Evolutionary conservation across 2,888 invertebrate species (phyloP).

Genomic region (Torymus auratus): DNA sequence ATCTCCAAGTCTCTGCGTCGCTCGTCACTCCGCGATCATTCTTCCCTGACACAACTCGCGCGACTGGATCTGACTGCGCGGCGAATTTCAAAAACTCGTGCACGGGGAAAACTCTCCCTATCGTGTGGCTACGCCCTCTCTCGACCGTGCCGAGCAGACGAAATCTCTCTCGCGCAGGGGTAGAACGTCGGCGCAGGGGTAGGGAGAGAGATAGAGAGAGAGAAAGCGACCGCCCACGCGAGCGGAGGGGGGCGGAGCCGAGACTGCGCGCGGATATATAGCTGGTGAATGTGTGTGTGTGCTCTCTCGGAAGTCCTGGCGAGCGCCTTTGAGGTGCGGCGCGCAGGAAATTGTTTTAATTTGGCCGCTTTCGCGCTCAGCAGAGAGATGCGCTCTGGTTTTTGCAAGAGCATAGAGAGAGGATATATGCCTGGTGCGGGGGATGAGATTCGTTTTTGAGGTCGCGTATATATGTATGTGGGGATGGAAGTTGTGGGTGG

Average conservation of each 20-base stretch:
- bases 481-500: slow-evolving; percentile 5
- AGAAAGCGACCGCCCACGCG: too few species aligned
- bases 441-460: too few species aligned
- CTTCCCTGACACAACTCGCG: slow-evolving; percentile 29
- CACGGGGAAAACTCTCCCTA: not conserved
- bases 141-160: not conserved
- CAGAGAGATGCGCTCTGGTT: not conserved
- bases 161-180: too few species aligned
- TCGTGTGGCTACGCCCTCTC: slow-evolving; percentile 38
- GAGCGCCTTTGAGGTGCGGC: slow-evolving; percentile 16
- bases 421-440: not conserved
- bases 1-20: too few species aligned
- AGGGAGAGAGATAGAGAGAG: too few species aligned
- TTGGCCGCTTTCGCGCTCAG: slow-evolving; percentile 6
- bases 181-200: too few species aligned
- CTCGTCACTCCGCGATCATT: slow-evolving; percentile 30
- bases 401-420: not conserved
- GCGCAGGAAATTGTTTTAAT: slow-evolving; percentile 56
- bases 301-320: not conserved
- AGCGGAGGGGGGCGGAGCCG: too few species aligned
- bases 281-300: not conserved
- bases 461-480: too few species aligned
- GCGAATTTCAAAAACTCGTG: slow-evolving; percentile 40
- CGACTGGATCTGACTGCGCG: slow-evolving; percentile 40
- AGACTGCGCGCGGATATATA: too few species aligned